Percentiles rank a stretch among this genome's conserved stretches.
Evolutionary conservation across 1,140 invertebrate genomes (phyloP).

Genomic region (Conus ventricosus): DNA sequence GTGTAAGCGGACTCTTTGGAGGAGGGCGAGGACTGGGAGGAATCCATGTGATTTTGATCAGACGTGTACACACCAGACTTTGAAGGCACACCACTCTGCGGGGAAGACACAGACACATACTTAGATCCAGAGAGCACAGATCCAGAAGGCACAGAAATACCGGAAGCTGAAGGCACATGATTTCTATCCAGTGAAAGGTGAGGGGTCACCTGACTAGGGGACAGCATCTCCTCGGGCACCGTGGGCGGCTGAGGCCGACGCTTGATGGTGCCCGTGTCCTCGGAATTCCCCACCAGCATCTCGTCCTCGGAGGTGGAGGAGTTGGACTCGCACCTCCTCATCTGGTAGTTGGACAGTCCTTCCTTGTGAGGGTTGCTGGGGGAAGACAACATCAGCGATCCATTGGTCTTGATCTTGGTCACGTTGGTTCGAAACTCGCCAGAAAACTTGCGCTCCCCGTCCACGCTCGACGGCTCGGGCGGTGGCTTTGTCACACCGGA

Average conservation of each 20-base stretch:
- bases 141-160: not conserved
- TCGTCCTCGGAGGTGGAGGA: slow-evolving; percentile 92
- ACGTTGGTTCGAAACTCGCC: slow-evolving; percentile 16
- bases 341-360: slow-evolving; percentile 55
- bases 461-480: not conserved
- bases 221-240: slow-evolving; percentile 8
- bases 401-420: slow-evolving; percentile 74
- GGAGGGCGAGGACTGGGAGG: not conserved
- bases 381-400: slow-evolving; percentile 64
- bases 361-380: slow-evolving; percentile 69
- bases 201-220: not conserved
- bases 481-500: not conserved
- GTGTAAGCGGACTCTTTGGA: not conserved
- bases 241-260: slow-evolving; percentile 63
- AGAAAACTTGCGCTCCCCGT: slow-evolving; percentile 26
- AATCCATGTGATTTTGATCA: not conserved
- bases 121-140: not conserved
- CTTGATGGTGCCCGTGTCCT: slow-evolving; percentile 77
- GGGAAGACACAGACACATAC: not conserved
- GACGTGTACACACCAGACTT: not conserved
- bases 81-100: not conserved
- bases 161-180: not conserved
- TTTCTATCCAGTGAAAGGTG: not conserved
- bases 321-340: slow-evolving; percentile 73
- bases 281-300: slow-evolving; percentile 82